A percentile compares a stretch with the other conserved stretches of the same genome.
Conservation (phyloP, 2,113 vertebrate species). For the Arothron firmamentum region DNA sequence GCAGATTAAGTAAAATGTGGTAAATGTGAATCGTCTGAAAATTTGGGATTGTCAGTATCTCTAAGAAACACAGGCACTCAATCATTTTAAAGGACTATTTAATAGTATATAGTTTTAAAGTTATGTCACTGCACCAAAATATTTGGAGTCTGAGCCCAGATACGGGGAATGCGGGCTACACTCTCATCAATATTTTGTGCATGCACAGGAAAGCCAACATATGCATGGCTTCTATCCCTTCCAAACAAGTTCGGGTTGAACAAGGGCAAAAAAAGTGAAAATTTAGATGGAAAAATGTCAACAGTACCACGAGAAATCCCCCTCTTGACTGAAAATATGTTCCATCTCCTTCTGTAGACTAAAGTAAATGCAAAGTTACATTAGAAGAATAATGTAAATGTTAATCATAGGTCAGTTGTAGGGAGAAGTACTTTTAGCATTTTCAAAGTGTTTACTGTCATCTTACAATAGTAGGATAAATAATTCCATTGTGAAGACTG, state of each 20-base stretch:
- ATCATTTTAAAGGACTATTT: no score
- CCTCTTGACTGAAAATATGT: neutral
- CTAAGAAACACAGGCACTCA: no score
- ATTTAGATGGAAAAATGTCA: neutral
- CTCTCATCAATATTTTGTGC: constrained; percentile 16
- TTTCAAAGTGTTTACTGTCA: constrained; percentile 7
- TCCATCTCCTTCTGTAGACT: neutral
- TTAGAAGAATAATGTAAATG: neutral
- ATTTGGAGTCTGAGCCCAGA: neutral
- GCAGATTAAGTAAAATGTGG: no score
- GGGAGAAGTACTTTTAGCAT: constrained; percentile 1
- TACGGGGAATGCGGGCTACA: neutral
- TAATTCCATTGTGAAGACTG: constrained; percentile 10
- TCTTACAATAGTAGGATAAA: constrained; percentile 13
- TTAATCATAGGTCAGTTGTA: neutral
- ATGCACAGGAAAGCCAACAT: neutral
- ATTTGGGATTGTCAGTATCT: no score
- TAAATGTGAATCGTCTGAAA: no score
- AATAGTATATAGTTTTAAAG: no score
- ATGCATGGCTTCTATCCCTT: neutral
- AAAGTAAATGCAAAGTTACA: neutral
- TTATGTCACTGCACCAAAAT: neutral
- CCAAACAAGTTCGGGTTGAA: constrained; percentile 5
- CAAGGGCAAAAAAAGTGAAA: neutral
- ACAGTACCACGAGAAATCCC: neutral